Evolutionary conservation across 1,140 invertebrate species (phyloP).

Genomic region (Thrips palmi): DNA sequence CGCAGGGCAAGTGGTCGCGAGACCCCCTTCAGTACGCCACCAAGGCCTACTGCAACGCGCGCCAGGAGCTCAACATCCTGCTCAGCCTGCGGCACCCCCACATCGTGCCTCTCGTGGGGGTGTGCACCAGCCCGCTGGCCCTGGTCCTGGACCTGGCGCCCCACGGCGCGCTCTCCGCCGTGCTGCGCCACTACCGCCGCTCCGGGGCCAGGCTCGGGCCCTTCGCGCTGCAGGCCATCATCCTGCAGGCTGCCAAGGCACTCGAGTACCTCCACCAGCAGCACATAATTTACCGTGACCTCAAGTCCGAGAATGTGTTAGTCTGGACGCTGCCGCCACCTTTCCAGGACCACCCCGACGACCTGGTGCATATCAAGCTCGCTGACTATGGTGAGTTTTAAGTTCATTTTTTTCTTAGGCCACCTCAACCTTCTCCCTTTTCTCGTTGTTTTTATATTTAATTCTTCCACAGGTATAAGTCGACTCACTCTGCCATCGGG

Average conservation of each 20-base stretch:
- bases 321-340: conserved; percentile 84
- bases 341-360: conserved; percentile 38
- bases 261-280: conserved; percentile 90
- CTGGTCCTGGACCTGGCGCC: conserved; percentile 83
- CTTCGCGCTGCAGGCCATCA: conserved; percentile 64
- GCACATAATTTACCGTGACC: conserved; percentile 87
- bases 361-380: conserved; percentile 72
- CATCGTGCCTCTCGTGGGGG: conserved; percentile 82
- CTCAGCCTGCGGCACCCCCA: conserved; percentile 70
- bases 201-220: conserved; percentile 64
- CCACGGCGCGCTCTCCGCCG: conserved; percentile 67
- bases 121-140: conserved; percentile 73
- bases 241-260: conserved; percentile 81
- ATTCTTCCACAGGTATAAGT: conserved; percentile 48
- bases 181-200: conserved; percentile 62
- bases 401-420: conserved; percentile 4
- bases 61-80: conserved; percentile 86
- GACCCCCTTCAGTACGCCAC: conserved; percentile 81
- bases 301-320: conserved; percentile 96
- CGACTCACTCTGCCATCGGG: conserved; percentile 70
- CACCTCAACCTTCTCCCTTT: neutral
- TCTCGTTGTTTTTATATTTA: conserved; percentile 1
- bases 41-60: conserved; percentile 83
- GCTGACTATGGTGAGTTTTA: conserved; percentile 73
- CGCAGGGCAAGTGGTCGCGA: conserved; percentile 74